Percentiles rank a stretch among this genome's conserved stretches.
Conservation (phyloP, 2,113 vertebrate genomes). For the Pygoscelis adeliae region DNA sequence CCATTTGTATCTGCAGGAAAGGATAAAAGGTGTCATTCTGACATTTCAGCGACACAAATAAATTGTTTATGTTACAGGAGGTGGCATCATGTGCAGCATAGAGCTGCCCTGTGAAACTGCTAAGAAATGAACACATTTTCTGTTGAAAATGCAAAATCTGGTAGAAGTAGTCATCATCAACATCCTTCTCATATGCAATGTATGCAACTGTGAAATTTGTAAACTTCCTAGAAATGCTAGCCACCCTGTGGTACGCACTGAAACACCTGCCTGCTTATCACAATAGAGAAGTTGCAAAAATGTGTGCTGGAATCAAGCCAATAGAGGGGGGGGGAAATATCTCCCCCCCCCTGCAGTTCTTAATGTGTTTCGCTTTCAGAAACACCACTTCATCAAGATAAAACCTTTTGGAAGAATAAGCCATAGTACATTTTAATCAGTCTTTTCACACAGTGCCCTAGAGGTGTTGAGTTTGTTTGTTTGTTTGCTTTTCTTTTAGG, state of each 20-base stretch:
- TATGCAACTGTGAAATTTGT: neutral
- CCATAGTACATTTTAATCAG: neutral
- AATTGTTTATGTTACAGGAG: neutral
- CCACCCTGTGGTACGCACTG: neutral
- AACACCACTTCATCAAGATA: neutral
- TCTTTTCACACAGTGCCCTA: neutral
- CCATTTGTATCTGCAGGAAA: neutral
- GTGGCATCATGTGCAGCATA: neutral
- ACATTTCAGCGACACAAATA: neutral
- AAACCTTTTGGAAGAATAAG: neutral
- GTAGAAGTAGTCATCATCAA: neutral
- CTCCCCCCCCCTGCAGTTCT: neutral
- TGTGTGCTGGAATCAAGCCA: neutral
- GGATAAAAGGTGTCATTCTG: neutral
- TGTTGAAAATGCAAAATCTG: neutral
- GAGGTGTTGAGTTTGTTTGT: neutral
- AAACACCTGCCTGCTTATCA: neutral
- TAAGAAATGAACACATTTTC: neutral
- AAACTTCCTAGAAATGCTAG: neutral
- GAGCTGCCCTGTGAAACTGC: neutral
- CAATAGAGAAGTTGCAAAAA: neutral
- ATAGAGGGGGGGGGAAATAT: fast-evolving
- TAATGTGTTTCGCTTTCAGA: neutral
- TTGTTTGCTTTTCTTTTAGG: neutral
- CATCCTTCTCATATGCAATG: neutral